Evolutionary conservation across 2,888 invertebrate genomes (phyloP).

Genomic region (Podotricha telesiphe): DNA sequence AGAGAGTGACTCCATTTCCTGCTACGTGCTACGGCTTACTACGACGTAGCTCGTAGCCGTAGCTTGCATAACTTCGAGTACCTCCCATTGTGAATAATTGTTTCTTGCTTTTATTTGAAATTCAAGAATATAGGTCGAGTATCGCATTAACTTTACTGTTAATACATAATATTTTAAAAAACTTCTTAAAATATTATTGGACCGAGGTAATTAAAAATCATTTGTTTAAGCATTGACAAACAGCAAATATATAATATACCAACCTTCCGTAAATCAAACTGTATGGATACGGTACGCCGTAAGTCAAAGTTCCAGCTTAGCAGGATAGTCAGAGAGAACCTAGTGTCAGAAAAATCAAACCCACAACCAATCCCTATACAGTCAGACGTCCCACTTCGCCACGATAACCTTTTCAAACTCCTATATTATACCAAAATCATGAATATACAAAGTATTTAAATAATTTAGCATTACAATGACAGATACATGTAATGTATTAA

Average conservation of each 20-base stretch:
- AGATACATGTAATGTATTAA: too few species aligned
- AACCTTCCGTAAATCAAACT: too few species aligned
- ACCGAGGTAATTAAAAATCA: constrained; percentile 12
- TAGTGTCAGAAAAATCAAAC: too few species aligned
- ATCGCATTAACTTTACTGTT: constrained; percentile 41
- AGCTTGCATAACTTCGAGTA: constrained; percentile 64
- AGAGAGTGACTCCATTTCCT: constrained; percentile 75
- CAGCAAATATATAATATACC: background rate
- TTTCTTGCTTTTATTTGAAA: constrained; percentile 58
- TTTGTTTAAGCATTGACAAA: background rate
- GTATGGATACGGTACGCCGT: too few species aligned
- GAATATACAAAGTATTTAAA: background rate
- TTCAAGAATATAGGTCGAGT: constrained; percentile 59
- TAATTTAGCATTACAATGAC: background rate
- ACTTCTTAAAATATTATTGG: constrained; percentile 16
- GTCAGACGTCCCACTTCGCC: too few species aligned
- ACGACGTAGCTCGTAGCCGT: constrained; percentile 61
- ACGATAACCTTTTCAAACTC: too few species aligned
- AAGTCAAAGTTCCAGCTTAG: too few species aligned
- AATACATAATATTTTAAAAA: constrained; percentile 33
- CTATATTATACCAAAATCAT: background rate
- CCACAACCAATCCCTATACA: too few species aligned
- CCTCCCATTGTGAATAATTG: constrained; percentile 66
- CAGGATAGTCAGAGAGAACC: too few species aligned
- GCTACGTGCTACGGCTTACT: constrained; percentile 74